Evolutionary conservation across 2,888 invertebrate species (phyloP).

Genomic region (Lottia gigantea): DNA sequence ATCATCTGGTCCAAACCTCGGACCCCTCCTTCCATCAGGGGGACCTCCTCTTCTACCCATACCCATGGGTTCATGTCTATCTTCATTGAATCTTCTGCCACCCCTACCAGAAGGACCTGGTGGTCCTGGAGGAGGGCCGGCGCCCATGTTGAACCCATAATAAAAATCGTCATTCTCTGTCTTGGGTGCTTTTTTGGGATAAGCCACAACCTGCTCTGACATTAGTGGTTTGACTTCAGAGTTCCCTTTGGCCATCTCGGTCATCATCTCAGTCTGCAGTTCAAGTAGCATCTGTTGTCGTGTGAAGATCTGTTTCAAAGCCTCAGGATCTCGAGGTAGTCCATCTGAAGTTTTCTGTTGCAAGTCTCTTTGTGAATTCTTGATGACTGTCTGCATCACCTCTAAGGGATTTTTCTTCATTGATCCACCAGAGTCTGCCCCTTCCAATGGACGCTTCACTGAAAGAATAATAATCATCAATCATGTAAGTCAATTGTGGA

Average conservation of each 20-base stretch:
- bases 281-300: background rate
- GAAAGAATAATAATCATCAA: background rate
- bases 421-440: background rate
- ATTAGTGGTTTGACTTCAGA: background rate
- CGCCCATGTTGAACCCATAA: background rate
- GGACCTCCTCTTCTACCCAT: background rate
- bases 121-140: background rate
- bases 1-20: background rate
- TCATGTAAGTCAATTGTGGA: too few relatives aligned
- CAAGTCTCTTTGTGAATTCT: background rate
- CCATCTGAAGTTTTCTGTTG: background rate
- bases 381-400: conserved; percentile 5
- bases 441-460: background rate
- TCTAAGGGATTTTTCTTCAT: background rate
- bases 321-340: background rate
- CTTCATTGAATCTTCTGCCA: background rate
- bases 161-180: background rate
- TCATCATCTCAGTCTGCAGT: conserved; percentile 3
- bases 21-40: background rate
- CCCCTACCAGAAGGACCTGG: background rate
- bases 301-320: background rate
- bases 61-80: background rate
- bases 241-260: background rate
- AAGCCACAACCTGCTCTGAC: background rate
- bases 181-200: background rate